Evolutionary conservation across 1,140 invertebrate species (phyloP), one percentile per base, ranked within the genome.

Genomic region (Neodiprion virginianus): DNA sequence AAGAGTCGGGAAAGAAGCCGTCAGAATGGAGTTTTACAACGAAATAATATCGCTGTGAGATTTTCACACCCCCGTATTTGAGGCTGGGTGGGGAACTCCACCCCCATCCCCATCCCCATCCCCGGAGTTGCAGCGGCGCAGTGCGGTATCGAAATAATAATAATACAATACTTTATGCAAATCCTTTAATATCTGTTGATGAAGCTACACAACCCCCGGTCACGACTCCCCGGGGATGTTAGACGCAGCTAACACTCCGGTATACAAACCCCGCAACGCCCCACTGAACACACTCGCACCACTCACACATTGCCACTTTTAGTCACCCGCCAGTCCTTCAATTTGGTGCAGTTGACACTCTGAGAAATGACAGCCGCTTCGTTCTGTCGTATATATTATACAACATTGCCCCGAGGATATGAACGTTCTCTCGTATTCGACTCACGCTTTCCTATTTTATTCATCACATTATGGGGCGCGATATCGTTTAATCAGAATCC

Each of bases 131-230:
- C 28, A 40, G 28, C 28, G 5, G 28, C 28, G 28, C 28, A 40
- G 28, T 40, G 28, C 28, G 28, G 28, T 61, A 61, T 61, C 53
- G 53, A 61, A 83, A 84, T 84, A 84, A 83, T 77, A 85, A 85
- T 84, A 83, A 85, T 84, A 61, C 53, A 85, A 87, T 88, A 86
- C 86, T 85, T 85, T 81, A 87, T 88, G 86, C 86, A 87, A 87
- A 88, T 88, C 86, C 85, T 87, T 87, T 87, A 87, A 88, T 88
- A 87, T 87, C 81, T 83, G 84, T 84, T 86, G 86, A 87, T 87
- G 85, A 87, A 87, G 85, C 85, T 81, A 76, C 80, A 73, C 48
- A 48, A 72, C 67, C 49, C 72, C 75, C 69, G 48, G 48, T 83
- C 80, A 83, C 78, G 83, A 84, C 82, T 85, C 84, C 82, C 85